Evolutionary conservation across 2,113 vertebrate genomes (phyloP), one percentile per base, ranked within the genome.

Genomic region (Choloepus hoffmanni): DNA sequence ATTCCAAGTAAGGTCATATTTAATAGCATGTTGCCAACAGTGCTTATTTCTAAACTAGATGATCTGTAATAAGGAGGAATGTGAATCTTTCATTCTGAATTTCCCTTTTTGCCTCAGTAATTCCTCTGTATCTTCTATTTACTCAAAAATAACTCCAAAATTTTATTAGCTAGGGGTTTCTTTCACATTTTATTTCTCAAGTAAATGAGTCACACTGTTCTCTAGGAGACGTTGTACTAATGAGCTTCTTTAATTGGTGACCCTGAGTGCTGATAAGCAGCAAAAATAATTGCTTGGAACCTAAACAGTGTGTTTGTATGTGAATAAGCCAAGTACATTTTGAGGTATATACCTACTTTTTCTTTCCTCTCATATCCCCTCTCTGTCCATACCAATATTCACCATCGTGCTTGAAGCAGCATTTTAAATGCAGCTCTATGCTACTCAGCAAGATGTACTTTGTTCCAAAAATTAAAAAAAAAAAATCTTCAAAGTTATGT

Each of bases 111-210:
- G 67, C 50, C 72, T 28, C 91, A 70, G 79, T 55, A 92, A 81
- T 92, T 84, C 43, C 87, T 40, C 43, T 43, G 62, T 12, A 91
- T 72, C 36, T 96, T 67, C 63, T 87, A 48, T 79, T 85, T 87
- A 73, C 79, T 97, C 81, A 96, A 96, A 97, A 97, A 78, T 87
- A 96, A 94, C 67, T 96, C n/a, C 53, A 88, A 90, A 96, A 88
- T 95, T 97, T 74, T 94, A 85, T 93, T 94, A 93, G 86, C 93
- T 67, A 50, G 55, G 92, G 92, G 26, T 90, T 94, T 93, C 83
- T 85, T 92, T 50, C n/a, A 16, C 86, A 88, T 94, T 85, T 58
- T 30, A 90, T 36, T 93, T 81, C 84, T 86, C 45, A 92, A 97
- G 62, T 92, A 95, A 97, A 40, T 60, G 87, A 97, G 45, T 81